Evolutionary conservation across 2,888 invertebrate genomes (phyloP).

Genomic region (Pyrrhosoma nymphula): DNA sequence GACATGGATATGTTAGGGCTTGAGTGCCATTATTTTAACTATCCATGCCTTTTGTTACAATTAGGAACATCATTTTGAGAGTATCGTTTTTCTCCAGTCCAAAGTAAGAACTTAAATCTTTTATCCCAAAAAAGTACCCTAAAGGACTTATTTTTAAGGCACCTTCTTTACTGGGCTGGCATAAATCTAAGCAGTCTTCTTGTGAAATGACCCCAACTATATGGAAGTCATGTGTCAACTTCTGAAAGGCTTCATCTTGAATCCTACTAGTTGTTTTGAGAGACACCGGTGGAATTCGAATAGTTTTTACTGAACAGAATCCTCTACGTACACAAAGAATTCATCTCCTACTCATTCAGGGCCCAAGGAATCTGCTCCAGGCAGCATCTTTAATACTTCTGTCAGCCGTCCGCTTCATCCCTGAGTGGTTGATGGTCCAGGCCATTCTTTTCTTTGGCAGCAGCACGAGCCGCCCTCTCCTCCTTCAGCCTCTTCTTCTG

Average conservation of each 20-base stretch:
- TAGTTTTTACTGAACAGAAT: not conserved
- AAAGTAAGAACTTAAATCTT: not conserved
- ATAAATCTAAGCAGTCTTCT: not conserved
- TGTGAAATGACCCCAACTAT: not conserved
- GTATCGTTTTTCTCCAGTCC: not conserved
- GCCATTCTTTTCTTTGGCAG: conserved; percentile 55
- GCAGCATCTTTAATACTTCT: not conserved
- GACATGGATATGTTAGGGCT: not conserved
- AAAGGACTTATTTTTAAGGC: not conserved
- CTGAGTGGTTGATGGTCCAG: conserved; percentile 48
- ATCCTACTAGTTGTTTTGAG: not conserved
- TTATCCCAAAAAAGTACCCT: not conserved
- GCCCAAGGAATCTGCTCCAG: not conserved
- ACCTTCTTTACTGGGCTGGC: not conserved
- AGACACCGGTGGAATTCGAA: not conserved
- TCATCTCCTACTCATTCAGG: not conserved
- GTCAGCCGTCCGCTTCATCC: conserved; percentile 48
- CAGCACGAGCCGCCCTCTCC: conserved; percentile 19
- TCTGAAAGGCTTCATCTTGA: not conserved
- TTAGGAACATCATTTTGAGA: not conserved
- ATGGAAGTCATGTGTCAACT: not conserved
- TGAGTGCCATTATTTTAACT: not conserved
- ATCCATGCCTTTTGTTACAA: not conserved
- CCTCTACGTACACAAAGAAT: not conserved
- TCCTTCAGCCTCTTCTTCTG: conserved; percentile 50